Conservation (phyloP, 2,888 invertebrate genomes). For the Agriopis marginaria region DNA sequence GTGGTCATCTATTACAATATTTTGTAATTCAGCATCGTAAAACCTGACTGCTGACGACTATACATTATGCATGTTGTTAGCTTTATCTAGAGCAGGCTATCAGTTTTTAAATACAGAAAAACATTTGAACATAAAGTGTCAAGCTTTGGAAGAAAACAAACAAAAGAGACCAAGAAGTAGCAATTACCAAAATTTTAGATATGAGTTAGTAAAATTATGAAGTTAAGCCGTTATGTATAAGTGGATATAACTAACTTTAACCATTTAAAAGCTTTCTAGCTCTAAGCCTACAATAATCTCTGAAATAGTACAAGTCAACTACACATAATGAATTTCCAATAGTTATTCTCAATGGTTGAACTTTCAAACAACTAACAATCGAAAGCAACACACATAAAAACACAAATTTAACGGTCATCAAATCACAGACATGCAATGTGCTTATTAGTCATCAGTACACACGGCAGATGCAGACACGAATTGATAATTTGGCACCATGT, state of each 20-base stretch:
- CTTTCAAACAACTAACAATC: constrained; percentile 17
- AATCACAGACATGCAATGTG: constrained; percentile 23
- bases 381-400: constrained; percentile 18
- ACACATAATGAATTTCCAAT: constrained; percentile 5
- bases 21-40: constrained; percentile 48
- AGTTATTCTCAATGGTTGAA: constrained; percentile 15
- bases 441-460: constrained; percentile 19
- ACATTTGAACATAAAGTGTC: not conserved
- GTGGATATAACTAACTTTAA: too few relatives aligned
- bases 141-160: too few relatives aligned
- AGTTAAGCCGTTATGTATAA: too few relatives aligned
- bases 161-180: too few relatives aligned
- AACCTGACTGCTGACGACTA: constrained; percentile 38
- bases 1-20: constrained; percentile 54
- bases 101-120: constrained; percentile 12
- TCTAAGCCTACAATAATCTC: not conserved
- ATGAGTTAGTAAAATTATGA: too few relatives aligned
- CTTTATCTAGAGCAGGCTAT: constrained; percentile 11
- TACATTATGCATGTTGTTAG: constrained; percentile 32
- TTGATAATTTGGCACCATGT: not conserved
- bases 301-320: not conserved
- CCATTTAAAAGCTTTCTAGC: not conserved
- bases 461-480: constrained; percentile 10
- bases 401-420: constrained; percentile 20
- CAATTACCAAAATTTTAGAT: too few relatives aligned